phyloP scores from a whole-genome alignment of 1,140 invertebrate species.

The Pentalonia nigronervosa region DNA sequence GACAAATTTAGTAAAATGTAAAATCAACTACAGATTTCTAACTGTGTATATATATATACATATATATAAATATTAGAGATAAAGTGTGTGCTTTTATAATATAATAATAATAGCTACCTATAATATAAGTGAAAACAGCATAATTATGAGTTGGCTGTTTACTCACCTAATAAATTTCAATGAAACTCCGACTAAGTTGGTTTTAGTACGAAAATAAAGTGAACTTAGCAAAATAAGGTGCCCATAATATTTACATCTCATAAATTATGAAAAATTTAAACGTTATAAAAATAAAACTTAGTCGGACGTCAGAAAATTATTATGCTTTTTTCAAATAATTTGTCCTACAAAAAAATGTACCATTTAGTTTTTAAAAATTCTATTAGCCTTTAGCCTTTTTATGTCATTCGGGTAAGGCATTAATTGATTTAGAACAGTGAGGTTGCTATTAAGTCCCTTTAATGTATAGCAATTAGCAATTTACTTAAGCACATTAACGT shows the following conservation, averaged over 20 bases:
- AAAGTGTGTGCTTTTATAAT: neutral
- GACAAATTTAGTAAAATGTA: too few relatives aligned
- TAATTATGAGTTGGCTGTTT: neutral
- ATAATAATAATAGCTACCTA: neutral
- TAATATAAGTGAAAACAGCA: neutral
- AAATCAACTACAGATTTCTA: too few relatives aligned
- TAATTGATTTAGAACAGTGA: neutral
- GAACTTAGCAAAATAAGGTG: neutral
- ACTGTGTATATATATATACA: too few relatives aligned
- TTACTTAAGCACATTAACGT: neutral
- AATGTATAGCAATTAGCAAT: neutral
- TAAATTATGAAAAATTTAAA: conserved; percentile 22
- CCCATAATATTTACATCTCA: neutral
- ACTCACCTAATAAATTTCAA: neutral
- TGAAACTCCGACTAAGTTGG: neutral
- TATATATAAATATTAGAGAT: neutral
- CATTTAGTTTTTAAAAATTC: neutral
- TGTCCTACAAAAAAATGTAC: neutral
- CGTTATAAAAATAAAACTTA: neutral
- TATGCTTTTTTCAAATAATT: neutral
- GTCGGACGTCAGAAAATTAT: neutral
- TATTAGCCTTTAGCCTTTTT: neutral
- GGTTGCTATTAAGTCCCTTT: neutral
- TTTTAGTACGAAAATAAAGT: neutral
- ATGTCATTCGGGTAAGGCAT: neutral